phyloP scores from a whole-genome alignment of 2,797 vertebrate species.

The Crotalus adamanteus region DNA sequence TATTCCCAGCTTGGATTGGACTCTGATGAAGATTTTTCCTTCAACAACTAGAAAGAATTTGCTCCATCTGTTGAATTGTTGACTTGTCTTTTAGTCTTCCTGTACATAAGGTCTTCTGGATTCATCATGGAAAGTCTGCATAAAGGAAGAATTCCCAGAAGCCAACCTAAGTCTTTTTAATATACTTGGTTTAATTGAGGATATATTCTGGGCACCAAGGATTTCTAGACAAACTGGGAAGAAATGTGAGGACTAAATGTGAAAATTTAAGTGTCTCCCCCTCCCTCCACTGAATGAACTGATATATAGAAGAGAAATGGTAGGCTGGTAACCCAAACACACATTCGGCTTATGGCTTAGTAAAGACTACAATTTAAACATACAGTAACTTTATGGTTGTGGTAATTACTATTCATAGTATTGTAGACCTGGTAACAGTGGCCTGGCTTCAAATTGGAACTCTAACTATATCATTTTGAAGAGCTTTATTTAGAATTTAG shows the following conservation, averaged over 20 bases:
- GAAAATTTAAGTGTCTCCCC: background rate
- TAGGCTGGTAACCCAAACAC: background rate
- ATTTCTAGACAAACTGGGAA: background rate
- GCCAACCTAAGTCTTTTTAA: background rate
- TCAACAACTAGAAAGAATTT: background rate
- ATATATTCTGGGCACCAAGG: background rate
- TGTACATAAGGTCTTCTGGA: background rate
- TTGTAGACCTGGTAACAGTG: slow-evolving; percentile 5
- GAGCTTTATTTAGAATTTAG: slow-evolving; percentile 55
- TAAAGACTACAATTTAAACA: slow-evolving; percentile 23
- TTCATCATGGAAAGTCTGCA: background rate
- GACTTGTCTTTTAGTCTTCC: background rate
- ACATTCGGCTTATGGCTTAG: background rate
- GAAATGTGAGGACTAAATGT: background rate
- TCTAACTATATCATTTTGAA: slow-evolving; percentile 68
- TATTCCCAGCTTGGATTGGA: too few species aligned
- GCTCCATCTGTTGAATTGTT: background rate
- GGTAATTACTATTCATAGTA: slow-evolving; percentile 32
- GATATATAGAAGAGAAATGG: background rate
- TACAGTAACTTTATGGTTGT: slow-evolving; percentile 21
- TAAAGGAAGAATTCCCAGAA: background rate
- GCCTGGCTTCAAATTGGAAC: slow-evolving; percentile 45
- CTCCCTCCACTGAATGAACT: background rate
- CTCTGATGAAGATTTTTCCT: too few species aligned
- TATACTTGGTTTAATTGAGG: background rate